These are phyloP conservation scores for Tachycineta bicolor DNA, from an alignment of 2,113 vertebrate genomes.

Conservation along the genomic window DNA sequence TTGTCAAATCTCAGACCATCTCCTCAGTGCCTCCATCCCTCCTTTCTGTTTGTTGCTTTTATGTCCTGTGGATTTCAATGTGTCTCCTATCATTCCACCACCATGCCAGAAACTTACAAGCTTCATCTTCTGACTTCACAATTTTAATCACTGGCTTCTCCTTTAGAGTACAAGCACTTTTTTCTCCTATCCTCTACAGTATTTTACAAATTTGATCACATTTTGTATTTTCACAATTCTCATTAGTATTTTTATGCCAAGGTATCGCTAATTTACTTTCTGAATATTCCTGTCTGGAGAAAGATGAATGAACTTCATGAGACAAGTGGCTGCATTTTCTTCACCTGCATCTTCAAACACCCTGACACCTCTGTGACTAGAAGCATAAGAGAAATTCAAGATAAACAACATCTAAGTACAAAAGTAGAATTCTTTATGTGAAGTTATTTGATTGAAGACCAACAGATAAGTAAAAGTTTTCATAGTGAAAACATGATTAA, in stretches of 20 bases:
- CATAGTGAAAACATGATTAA: neutral
- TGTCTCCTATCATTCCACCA: neutral
- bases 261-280: neutral
- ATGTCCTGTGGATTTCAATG: neutral
- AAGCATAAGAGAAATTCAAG: neutral
- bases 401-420: neutral
- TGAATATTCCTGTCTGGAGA: neutral
- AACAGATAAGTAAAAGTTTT: neutral
- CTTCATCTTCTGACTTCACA: neutral
- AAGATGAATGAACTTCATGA: neutral
- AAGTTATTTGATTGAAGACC: neutral
- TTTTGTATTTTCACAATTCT: neutral
- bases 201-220: neutral
- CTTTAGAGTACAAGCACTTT: neutral
- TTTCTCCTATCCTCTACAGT: fast-evolving
- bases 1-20: neutral
- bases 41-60: neutral
- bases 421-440: neutral
- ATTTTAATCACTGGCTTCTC: neutral
- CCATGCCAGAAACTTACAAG: neutral
- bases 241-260: neutral
- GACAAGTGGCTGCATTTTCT: neutral
- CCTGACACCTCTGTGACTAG: neutral
- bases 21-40: neutral
- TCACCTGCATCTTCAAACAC: neutral